Evolutionary conservation across 2,888 invertebrate species (phyloP).

Genomic region (Yponomeuta malinellus): DNA sequence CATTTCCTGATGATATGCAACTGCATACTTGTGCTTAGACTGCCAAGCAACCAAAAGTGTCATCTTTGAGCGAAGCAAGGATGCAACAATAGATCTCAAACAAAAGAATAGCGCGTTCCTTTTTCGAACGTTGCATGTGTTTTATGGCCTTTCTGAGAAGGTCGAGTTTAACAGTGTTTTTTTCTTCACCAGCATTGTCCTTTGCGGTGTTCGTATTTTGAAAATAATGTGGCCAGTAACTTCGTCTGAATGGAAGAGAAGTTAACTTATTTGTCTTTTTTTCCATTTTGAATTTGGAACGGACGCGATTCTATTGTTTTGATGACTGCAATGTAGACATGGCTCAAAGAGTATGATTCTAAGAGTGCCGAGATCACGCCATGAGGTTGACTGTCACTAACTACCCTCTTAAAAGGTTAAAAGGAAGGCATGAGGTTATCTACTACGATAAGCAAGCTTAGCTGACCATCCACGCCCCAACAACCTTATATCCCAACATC

Average conservation of each 20-base stretch:
- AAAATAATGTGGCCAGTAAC: constrained; percentile 36
- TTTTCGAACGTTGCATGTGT: constrained; percentile 16
- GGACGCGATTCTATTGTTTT: neutral
- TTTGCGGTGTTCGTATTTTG: constrained; percentile 57
- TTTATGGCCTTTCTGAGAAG: constrained; percentile 14
- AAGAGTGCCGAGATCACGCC: too few relatives aligned
- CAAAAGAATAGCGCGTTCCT: constrained; percentile 24
- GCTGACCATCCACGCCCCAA: too few relatives aligned
- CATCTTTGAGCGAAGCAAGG: neutral
- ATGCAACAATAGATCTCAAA: constrained; percentile 25
- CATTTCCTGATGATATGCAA: neutral
- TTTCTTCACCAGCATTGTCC: constrained; percentile 28
- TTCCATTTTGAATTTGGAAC: neutral
- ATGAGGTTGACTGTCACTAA: too few relatives aligned
- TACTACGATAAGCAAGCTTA: too few relatives aligned
- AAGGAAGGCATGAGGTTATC: too few relatives aligned
- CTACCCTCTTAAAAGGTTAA: too few relatives aligned
- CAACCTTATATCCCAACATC: too few relatives aligned
- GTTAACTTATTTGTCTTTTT: neutral
- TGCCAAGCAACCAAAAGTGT: neutral
- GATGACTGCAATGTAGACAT: neutral
- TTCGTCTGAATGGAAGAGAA: neutral
- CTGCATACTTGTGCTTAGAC: neutral
- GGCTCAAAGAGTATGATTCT: too few relatives aligned
- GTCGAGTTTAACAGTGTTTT: constrained; percentile 2